A percentile compares a stretch with the other conserved stretches of the same genome.
Evolutionary conservation across 2,113 vertebrate species (phyloP).

Genomic region (Salvelinus namaycush): DNA sequence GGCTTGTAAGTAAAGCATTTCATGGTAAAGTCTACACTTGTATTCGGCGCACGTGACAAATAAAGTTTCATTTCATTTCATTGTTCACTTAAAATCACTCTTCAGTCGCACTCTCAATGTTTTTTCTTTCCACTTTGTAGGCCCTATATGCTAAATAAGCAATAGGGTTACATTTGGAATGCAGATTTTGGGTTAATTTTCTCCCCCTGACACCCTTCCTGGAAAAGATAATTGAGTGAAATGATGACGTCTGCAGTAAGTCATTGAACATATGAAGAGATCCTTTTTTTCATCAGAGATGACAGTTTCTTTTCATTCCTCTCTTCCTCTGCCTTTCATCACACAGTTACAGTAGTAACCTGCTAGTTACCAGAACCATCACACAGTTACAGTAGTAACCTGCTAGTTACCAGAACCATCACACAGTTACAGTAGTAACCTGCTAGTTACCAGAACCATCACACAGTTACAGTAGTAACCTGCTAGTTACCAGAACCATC

Average conservation of each 20-base stretch:
- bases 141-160: background rate
- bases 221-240: conserved; percentile 63
- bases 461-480: background rate
- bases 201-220: conserved; percentile 39
- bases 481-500: conserved; percentile 8
- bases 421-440: conserved; percentile 1
- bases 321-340: conserved; percentile 38
- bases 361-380: conserved; percentile 13
- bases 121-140: background rate
- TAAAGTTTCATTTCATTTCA: conserved; percentile 4
- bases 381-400: conserved; percentile 7
- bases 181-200: conserved; percentile 43
- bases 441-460: conserved; percentile 10
- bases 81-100: conserved; percentile 34
- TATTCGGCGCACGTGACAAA: too few species aligned
- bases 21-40: too few species aligned
- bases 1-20: too few species aligned
- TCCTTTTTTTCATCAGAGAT: conserved; percentile 48
- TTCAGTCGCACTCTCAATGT: conserved; percentile 1
- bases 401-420: conserved; percentile 33
- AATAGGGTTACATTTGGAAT: too few species aligned
- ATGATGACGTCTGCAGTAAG: conserved; percentile 60
- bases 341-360: background rate
- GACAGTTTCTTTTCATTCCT: conserved; percentile 37
- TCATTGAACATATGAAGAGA: conserved; percentile 52